These are phyloP conservation scores for Enteromius unitaeniatus DNA, from an alignment of 2,797 vertebrate species.

Conservation along the genomic window DNA sequence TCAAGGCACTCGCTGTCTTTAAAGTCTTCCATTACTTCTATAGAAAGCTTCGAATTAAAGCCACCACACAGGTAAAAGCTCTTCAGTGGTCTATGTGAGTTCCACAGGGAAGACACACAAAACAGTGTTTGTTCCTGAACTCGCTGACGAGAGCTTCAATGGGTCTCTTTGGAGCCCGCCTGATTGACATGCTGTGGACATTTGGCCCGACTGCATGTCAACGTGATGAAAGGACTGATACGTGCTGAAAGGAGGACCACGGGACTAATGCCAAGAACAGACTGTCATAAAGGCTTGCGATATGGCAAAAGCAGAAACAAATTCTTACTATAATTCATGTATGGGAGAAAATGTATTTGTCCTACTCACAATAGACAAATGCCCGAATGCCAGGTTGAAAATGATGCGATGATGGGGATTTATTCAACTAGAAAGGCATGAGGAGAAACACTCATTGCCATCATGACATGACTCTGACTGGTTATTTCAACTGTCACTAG, in stretches of 20 bases:
- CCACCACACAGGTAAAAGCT: conserved; percentile 36
- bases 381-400: conserved; percentile 14
- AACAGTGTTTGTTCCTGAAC: conserved; percentile 55
- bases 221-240: conserved; percentile 56
- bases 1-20: conserved; percentile 16
- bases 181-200: conserved; percentile 63
- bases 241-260: conserved; percentile 39
- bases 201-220: conserved; percentile 60
- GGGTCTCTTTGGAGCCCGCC: conserved; percentile 52
- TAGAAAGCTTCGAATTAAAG: conserved; percentile 8
- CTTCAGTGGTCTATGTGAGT: conserved; percentile 21
- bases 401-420: not conserved
- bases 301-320: conserved; percentile 32
- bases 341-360: conserved; percentile 12
- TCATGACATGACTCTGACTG: conserved; percentile 27
- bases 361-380: conserved; percentile 10
- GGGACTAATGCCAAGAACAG: conserved; percentile 35
- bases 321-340: conserved; percentile 33
- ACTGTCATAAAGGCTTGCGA: conserved; percentile 39
- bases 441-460: conserved; percentile 29
- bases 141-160: conserved; percentile 56
- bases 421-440: conserved; percentile 20
- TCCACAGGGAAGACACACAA: conserved; percentile 53
- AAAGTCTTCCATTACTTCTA: conserved; percentile 11
- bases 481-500: conserved; percentile 36